Evolutionary conservation across 2,113 vertebrate species (phyloP).

Genomic region (Cathartes aura): DNA sequence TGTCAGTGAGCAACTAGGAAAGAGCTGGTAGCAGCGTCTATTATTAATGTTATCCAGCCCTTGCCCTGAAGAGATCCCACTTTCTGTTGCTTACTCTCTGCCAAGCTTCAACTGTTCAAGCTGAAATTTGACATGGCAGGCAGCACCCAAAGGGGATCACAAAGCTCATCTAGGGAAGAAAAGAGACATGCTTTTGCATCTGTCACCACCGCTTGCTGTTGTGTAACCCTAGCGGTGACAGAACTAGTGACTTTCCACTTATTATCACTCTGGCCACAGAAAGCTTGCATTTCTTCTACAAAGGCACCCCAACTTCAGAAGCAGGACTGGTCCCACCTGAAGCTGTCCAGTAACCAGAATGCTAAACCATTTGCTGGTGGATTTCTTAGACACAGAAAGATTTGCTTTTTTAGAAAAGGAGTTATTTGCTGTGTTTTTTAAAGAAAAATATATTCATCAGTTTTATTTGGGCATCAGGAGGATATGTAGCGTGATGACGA

Average conservation of each 20-base stretch:
- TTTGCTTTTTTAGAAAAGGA: background rate
- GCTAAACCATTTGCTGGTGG: background rate
- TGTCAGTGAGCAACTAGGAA: background rate
- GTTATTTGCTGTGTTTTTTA: background rate
- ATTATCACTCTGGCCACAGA: background rate
- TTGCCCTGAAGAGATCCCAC: slow-evolving; percentile 1
- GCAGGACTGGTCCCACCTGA: background rate
- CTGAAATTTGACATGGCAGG: slow-evolving; percentile 24
- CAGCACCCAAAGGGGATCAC: background rate
- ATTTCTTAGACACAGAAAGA: background rate
- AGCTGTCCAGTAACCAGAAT: background rate
- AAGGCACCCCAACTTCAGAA: background rate
- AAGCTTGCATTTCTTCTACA: background rate
- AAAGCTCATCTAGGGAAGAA: background rate
- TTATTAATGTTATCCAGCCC: slow-evolving; percentile 5
- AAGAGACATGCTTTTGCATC: background rate
- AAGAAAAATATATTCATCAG: background rate
- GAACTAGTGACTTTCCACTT: background rate
- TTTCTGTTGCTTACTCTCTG: slow-evolving; percentile 6
- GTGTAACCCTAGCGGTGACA: background rate
- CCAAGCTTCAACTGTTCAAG: slow-evolving; percentile 1
- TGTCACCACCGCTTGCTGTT: background rate
- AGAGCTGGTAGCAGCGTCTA: background rate
- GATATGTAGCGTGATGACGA: background rate
- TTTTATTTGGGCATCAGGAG: background rate